These are phyloP conservation scores for Gymnothorax javanicus DNA, from an alignment of 2,797 vertebrate species.

Conservation along the genomic window DNA sequence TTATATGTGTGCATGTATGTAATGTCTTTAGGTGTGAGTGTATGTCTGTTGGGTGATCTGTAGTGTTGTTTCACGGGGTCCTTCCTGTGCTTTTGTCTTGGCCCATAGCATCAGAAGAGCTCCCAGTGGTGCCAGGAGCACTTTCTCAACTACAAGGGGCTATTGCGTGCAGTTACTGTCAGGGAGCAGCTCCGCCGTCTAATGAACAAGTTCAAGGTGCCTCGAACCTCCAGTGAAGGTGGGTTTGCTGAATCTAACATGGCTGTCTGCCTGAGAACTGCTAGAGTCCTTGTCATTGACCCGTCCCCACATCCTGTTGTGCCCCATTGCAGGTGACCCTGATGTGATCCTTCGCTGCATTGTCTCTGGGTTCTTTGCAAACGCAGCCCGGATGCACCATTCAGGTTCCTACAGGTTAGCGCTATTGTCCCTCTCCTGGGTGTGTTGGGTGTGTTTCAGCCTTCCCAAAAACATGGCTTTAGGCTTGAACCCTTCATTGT, in stretches of 20 bases:
- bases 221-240: conserved; percentile 95
- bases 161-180: conserved; percentile 86
- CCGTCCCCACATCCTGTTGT: background rate
- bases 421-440: too few relatives aligned
- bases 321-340: conserved; percentile 81
- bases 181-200: conserved; percentile 94
- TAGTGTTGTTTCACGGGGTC: background rate
- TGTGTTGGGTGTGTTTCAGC: background rate
- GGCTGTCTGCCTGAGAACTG: background rate
- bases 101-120: conserved; percentile 88
- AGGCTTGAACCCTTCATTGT: background rate
- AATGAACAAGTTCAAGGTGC: conserved; percentile 95
- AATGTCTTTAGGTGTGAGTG: background rate
- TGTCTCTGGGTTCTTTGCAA: conserved; percentile 93
- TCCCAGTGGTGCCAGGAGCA: conserved; percentile 98
- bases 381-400: conserved; percentile 94
- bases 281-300: background rate
- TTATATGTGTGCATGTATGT: background rate
- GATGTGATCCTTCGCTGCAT: conserved; percentile 95
- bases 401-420: conserved; percentile 91
- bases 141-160: conserved; percentile 97
- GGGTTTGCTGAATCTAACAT: conserved; percentile 12
- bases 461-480: background rate
- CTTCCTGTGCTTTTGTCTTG: background rate
- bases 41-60: background rate